Conservation (phyloP, 1,140 invertebrate genomes). For the Geopemphigus sp. region DNA sequence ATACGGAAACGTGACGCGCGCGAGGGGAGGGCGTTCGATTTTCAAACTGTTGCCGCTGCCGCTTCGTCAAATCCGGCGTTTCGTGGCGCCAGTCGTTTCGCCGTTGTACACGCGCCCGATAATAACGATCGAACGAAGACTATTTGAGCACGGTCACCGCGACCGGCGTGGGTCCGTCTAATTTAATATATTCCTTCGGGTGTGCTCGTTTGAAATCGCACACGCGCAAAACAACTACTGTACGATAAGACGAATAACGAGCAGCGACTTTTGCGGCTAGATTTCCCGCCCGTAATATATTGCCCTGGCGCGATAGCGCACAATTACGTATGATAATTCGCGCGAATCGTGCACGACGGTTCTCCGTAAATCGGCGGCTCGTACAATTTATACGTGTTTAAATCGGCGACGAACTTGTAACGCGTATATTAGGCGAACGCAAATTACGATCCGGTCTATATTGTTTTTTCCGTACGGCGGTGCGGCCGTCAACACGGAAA, state of each 20-base stretch:
- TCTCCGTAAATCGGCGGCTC: constrained; percentile 5
- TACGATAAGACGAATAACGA: no score
- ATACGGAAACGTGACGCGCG: no score
- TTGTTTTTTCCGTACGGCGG: background rate
- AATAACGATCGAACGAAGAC: no score
- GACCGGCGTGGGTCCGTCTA: no score
- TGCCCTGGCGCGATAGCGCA: background rate
- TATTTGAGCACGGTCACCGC: no score
- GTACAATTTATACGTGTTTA: background rate
- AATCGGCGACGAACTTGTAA: constrained; percentile 14
- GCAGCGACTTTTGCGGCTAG: background rate
- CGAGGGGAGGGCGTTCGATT: no score
- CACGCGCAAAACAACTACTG: no score
- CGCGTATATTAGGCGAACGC: constrained; percentile 2
- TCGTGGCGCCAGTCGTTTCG: background rate
- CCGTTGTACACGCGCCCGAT: no score
- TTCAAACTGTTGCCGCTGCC: background rate
- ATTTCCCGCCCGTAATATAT: background rate
- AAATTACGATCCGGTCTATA: background rate
- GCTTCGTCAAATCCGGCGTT: background rate
- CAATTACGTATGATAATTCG: constrained; percentile 32
- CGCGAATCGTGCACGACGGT: background rate
- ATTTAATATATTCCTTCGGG: background rate
- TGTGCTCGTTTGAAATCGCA: background rate
- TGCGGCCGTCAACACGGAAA: background rate